Evolutionary conservation across 2,888 invertebrate genomes (phyloP).

Genomic region (Orthosia gracilis): DNA sequence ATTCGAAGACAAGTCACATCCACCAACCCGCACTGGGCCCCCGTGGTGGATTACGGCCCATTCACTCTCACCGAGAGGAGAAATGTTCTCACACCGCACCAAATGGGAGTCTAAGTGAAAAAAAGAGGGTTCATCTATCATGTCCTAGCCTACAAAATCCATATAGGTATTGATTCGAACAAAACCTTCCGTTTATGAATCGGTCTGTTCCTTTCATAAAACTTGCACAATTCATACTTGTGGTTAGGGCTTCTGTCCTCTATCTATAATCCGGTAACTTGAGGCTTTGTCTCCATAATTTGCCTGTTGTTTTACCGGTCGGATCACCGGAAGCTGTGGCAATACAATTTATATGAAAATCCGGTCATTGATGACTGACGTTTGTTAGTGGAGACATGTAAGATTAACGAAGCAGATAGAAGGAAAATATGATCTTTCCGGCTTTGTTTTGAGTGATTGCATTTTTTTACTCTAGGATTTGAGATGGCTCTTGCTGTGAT

Average conservation of each 20-base stretch:
- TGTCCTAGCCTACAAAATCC: too few relatives aligned
- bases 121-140: too few relatives aligned
- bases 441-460: not conserved
- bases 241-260: not conserved
- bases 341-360: constrained; percentile 46
- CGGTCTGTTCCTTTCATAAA: not conserved
- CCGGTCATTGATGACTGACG: constrained; percentile 36
- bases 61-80: too few relatives aligned
- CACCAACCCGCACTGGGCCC: too few relatives aligned
- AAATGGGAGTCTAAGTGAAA: too few relatives aligned
- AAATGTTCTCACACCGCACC: too few relatives aligned
- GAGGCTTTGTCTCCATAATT: constrained; percentile 41
- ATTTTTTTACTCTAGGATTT: not conserved
- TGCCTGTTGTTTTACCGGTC: constrained; percentile 8
- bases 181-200: not conserved
- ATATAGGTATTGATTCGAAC: too few relatives aligned
- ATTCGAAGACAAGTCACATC: too few relatives aligned
- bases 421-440: not conserved
- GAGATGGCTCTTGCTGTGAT: not conserved
- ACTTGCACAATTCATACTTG: constrained; percentile 13
- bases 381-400: constrained; percentile 27
- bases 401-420: constrained; percentile 1
- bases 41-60: too few relatives aligned
- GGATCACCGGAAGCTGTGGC: constrained; percentile 22
- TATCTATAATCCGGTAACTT: constrained; percentile 23